phyloP scores from a whole-genome alignment of 2,113 vertebrate genomes.

The Zapus hudsonius region DNA sequence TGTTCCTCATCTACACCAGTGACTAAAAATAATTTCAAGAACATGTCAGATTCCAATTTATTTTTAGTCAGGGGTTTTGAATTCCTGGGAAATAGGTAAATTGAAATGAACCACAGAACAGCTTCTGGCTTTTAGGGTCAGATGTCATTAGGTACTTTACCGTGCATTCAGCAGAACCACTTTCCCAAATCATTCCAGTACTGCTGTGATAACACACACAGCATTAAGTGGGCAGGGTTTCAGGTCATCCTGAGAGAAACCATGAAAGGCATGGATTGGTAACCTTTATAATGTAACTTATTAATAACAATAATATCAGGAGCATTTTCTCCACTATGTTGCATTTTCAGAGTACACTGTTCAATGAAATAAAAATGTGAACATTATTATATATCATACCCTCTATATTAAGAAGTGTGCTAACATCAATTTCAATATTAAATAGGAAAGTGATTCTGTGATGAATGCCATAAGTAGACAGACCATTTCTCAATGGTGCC shows the following conservation, averaged over 20 bases:
- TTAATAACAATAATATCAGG: background rate
- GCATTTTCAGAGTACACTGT: background rate
- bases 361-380: background rate
- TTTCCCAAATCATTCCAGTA: background rate
- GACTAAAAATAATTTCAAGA: background rate
- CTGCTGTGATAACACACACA: background rate
- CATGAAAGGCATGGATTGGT: background rate
- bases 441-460: background rate
- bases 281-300: background rate
- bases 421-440: background rate
- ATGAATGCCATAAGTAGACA: background rate
- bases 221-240: background rate
- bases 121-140: background rate
- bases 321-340: background rate
- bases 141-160: slow-evolving; percentile 20
- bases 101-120: background rate
- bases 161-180: background rate
- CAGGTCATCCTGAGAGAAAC: background rate
- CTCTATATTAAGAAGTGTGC: background rate
- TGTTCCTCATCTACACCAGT: background rate
- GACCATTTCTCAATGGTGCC: background rate
- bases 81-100: background rate
- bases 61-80: background rate
- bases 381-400: background rate
- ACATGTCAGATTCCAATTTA: background rate